Evolutionary conservation across 2,797 vertebrate species (phyloP).

Genomic region (Miopithecus talapoin): DNA sequence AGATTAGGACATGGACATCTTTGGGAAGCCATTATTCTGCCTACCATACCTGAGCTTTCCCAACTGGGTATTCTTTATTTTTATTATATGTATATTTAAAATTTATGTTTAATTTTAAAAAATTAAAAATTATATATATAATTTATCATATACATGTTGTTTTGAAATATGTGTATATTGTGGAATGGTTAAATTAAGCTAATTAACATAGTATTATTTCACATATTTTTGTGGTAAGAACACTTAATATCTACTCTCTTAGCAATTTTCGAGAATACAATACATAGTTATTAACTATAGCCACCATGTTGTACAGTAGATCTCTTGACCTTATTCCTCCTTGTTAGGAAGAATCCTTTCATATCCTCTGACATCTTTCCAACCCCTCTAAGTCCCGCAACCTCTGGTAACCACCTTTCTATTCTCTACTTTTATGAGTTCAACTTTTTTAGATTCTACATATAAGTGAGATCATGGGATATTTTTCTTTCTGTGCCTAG

Average conservation of each 20-base stretch:
- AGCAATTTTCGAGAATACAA: neutral
- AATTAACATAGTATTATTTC: neutral
- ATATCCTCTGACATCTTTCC: neutral
- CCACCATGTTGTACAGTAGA: neutral
- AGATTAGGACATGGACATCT: neutral
- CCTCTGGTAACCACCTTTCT: neutral
- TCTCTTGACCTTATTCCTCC: neutral
- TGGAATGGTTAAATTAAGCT: neutral
- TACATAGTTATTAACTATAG: neutral
- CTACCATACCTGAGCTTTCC: neutral
- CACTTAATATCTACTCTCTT: neutral
- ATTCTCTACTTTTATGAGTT: neutral
- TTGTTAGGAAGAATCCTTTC: neutral
- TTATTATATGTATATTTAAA: neutral
- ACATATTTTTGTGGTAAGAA: neutral
- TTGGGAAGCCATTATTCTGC: neutral
- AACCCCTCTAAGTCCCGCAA: neutral
- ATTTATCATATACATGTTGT: too few relatives aligned
- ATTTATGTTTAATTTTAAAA: neutral
- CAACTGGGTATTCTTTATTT: neutral
- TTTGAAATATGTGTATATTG: neutral
- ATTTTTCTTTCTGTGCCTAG: neutral
- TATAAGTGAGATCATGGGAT: neutral
- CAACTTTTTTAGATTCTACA: neutral
- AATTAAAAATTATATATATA: neutral